These are phyloP conservation scores for Thunnus maccoyii DNA, from an alignment of 2,113 vertebrate species.

Conservation along the genomic window DNA sequence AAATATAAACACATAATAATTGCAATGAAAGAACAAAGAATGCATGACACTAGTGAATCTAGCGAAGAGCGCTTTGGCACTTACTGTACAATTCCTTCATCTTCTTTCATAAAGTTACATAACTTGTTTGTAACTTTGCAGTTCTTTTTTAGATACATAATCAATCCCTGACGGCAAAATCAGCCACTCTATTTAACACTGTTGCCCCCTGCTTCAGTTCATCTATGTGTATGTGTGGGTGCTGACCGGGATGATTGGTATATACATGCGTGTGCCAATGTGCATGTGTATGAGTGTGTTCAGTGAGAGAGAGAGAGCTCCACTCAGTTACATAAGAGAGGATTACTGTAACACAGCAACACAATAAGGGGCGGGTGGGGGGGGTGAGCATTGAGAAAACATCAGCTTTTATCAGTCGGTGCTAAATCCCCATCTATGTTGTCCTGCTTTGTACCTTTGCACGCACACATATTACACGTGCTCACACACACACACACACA, in stretches of 20 bases:
- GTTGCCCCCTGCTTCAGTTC: slow-evolving; percentile 14
- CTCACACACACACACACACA: slow-evolving; percentile 11
- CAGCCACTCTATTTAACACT: slow-evolving; percentile 7
- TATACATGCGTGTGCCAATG: slow-evolving; percentile 27
- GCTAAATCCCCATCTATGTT: slow-evolving; percentile 58
- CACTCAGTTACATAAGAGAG: slow-evolving; percentile 75
- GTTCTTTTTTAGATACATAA: not conserved
- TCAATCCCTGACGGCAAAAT: not conserved
- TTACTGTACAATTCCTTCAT: slow-evolving; percentile 45
- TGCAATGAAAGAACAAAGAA: not conserved
- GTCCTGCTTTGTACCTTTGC: slow-evolving; percentile 40
- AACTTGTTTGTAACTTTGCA: not conserved
- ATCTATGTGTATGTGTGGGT: slow-evolving; percentile 21
- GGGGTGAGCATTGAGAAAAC: slow-evolving; percentile 13
- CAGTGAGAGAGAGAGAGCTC: slow-evolving; percentile 34
- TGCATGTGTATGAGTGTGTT: slow-evolving; percentile 19
- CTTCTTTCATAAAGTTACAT: slow-evolving; percentile 30
- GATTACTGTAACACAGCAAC: slow-evolving; percentile 74
- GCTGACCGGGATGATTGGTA: slow-evolving; percentile 33
- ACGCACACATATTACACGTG: slow-evolving; percentile 2
- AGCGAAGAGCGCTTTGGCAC: slow-evolving; percentile 21
- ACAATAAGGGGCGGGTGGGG: slow-evolving; percentile 48
- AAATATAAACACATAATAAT: not conserved
- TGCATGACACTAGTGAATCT: not conserved
- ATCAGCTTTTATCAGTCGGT: slow-evolving; percentile 57